Conservation (phyloP, 1,140 invertebrate species). For the Halesus radiatus region DNA sequence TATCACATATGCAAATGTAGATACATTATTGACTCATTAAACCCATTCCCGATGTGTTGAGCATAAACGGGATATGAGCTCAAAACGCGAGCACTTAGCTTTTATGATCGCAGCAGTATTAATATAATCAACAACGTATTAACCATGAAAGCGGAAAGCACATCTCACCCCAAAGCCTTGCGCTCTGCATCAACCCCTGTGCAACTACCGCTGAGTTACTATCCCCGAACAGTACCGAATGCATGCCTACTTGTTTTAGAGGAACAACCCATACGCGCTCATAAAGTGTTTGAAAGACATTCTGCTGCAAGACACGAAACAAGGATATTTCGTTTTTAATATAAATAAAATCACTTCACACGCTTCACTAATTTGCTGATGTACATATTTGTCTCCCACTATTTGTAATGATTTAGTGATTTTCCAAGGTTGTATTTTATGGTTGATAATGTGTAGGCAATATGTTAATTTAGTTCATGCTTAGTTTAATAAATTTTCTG, state of each 20-base stretch:
- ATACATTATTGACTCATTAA: too few species aligned
- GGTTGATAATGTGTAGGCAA: too few species aligned
- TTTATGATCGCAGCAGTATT: constrained; percentile 49
- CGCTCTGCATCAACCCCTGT: not conserved
- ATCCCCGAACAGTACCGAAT: not conserved
- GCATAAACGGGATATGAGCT: too few species aligned
- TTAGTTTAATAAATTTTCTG: too few species aligned
- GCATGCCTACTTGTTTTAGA: constrained; percentile 31
- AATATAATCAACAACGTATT: constrained; percentile 54
- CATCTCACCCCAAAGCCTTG: not conserved
- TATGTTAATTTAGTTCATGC: too few species aligned
- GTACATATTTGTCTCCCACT: too few species aligned
- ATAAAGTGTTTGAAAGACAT: constrained; percentile 41
- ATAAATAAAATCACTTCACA: too few species aligned
- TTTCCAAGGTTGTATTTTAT: too few species aligned
- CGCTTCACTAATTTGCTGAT: too few species aligned
- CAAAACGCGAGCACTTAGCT: constrained; percentile 34
- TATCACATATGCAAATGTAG: constrained; percentile 6
- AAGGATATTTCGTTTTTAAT: not conserved
- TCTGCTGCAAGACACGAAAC: not conserved
- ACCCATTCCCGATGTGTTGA: too few species aligned
- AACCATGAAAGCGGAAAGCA: constrained; percentile 32
- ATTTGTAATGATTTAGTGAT: too few species aligned
- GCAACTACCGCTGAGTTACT: too few species aligned
- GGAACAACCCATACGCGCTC: not conserved